Conservation (phyloP, 2,113 vertebrate species). For the human (Homo sapiens) region DNA sequence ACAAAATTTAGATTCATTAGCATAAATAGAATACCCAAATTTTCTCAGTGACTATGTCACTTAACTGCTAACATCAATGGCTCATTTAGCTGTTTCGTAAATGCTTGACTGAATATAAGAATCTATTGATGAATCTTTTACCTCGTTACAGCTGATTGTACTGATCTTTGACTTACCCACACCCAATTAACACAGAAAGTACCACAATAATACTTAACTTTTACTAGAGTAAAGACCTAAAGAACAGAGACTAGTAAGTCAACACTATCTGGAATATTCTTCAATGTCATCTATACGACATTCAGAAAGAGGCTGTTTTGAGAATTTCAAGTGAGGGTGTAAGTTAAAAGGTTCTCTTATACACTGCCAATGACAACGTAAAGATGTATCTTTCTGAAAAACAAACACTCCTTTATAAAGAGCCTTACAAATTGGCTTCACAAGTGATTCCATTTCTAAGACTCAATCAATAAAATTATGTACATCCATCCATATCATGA, state of each 20-base stretch:
- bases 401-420: background rate
- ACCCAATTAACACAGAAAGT: background rate
- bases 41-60: background rate
- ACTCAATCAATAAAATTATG: background rate
- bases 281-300: background rate
- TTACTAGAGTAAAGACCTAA: background rate
- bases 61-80: background rate
- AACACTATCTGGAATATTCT: background rate
- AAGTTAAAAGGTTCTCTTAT: background rate
- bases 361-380: background rate
- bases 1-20: conserved; percentile 17
- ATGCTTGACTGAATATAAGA: background rate
- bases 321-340: background rate
- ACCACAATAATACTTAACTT: background rate
- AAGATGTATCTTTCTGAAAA: background rate
- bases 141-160: background rate
- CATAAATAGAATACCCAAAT: background rate
- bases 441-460: conserved; percentile 7
- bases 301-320: background rate
- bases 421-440: background rate
- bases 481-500: background rate
- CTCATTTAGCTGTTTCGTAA: background rate
- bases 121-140: background rate
- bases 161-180: background rate
- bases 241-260: background rate